Evolutionary conservation across 2,113 vertebrate species (phyloP), one percentile per base, ranked within the genome.

Genomic region (Cavia aperea): DNA sequence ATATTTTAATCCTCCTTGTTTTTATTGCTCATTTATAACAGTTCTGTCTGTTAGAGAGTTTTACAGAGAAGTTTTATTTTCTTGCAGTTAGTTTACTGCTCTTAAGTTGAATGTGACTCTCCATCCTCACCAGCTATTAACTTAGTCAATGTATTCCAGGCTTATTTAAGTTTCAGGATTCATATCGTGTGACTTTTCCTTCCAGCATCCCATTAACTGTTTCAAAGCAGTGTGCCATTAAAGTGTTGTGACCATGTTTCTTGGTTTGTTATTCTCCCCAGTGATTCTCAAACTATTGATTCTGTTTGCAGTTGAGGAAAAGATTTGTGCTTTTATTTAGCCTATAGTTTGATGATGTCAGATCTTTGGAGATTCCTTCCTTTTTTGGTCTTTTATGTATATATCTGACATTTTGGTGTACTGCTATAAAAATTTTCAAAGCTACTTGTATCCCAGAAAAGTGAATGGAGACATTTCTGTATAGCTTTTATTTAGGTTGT

Each of bases 161-260:
- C 92, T 91, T 95, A 93, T 95, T 94, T 96, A 92, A 91, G 91
- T 91, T 92, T 96, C 89, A 91, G 90, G 92, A 95, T 94, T 96
- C 95, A 86, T 95, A 66, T 77, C 68, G 86, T 97, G 94, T 96
- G 95, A 94, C 95, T 97, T 92, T 93, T 85, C 82, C 78, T 82
- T 87, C 86, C 87, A 79, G 94, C 81, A 89, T 94, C 89, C 68
- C 84, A 96, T 96, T 95, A 96, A 95, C 93, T 94, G 90, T 94
- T 96, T 92, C 49, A 87, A 63, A 95, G 90, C 95, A 68, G 0
- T 90, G 95, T 83, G 88, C 88, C 86, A 31, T 18, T 82, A 36
- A 88, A 46, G 89, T 77, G 89, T 31, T 85, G 85, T 84, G 66
- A 63, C 92, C 24, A 0, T 87, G 81, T 79, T 92, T 92, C 91